Evolutionary conservation across 2,888 invertebrate species (phyloP), one percentile per base, ranked within the genome.

Genomic region (Julus scandinavius): DNA sequence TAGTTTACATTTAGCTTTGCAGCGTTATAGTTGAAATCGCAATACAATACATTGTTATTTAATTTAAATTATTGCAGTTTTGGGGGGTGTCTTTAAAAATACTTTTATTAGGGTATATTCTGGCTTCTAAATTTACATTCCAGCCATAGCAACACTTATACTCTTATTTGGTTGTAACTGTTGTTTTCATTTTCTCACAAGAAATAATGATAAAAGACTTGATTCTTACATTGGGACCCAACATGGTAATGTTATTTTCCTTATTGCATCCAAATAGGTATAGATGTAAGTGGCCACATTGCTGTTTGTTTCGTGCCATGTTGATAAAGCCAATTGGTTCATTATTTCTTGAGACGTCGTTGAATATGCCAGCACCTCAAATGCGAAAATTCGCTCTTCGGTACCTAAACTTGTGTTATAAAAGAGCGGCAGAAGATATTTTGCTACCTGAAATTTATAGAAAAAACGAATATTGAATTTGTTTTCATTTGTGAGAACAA

Each of bases 261-360:
- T 13, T 6, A 91, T 88, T 40, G 89, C 89, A n/a, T 90, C 88
- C 86, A 92, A 88, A 63, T 91, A 90, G 83, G 91, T 90, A 90
- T 91, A 91, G 87, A 92, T 90, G 90, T 91, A 92, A 63, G 91
- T 90, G 63, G 90, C 90, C 17, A 92, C 91, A 86, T 92, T 91
- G 15, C 90, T 90, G 89, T 90, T 91, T 40, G 89, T 89, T 87
- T 92, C 91, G 86, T 90, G 90, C 91, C 91, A 92, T n/a, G 92
- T 91, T 85, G 90, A 89, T 63, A 91, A 89, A 20, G 93, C 93
- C 17, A 93, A 15, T 86, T 88, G 86, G 49, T 88, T 88, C 72
- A 88, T 72, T 29, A 88, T 38, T 86, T 88, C 58, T 40, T 88
- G 88, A 6, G 88, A 88, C 2, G 88, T 88, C 4, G 88, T 88